Percentiles rank a stretch among this genome's conserved stretches.
These are phyloP conservation scores for Plecturocebus donacophilus DNA, from an alignment of 2,113 vertebrate species.

Conservation along the genomic window DNA sequence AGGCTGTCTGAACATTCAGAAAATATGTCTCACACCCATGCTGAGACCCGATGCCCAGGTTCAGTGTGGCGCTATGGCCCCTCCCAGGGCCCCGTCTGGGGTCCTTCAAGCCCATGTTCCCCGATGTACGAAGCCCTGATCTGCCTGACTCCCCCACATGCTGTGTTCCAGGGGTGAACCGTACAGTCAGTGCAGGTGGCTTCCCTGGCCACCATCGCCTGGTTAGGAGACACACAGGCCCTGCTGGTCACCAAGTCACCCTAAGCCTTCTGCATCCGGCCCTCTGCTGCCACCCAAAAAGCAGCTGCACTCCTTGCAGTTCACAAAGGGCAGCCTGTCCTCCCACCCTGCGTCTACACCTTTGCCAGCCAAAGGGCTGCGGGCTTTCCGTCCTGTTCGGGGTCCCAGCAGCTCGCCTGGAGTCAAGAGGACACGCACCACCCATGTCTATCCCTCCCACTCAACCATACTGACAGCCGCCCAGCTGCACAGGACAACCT, in stretches of 20 bases:
- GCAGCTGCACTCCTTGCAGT: not conserved
- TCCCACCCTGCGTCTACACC: not conserved
- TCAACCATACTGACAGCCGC: not conserved
- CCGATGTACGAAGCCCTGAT: rapidly evolving
- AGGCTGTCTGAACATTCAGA: not conserved
- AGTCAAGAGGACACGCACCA: not conserved
- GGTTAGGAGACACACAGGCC: not conserved
- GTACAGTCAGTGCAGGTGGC: not conserved
- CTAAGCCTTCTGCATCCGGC: too few species aligned
- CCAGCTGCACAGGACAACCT: not conserved
- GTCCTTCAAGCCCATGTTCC: not conserved
- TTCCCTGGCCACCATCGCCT: not conserved
- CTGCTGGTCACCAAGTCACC: not conserved
- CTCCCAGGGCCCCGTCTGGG: rapidly evolving
- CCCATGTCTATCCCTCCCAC: not conserved
- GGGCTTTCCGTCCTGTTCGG: not conserved
- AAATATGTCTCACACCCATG: not conserved
- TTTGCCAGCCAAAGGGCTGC: not conserved
- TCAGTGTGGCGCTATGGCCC: not conserved
- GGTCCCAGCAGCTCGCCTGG: not conserved
- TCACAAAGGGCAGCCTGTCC: not conserved
- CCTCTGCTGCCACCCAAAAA: not conserved
- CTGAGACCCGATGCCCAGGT: too few species aligned
- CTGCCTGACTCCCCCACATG: rapidly evolving
- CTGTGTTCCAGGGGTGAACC: not conserved